A percentile compares a stretch with the other conserved stretches of the same genome.
Evolutionary conservation across 2,888 invertebrate species (phyloP).

Genomic region (Seira ritae): DNA sequence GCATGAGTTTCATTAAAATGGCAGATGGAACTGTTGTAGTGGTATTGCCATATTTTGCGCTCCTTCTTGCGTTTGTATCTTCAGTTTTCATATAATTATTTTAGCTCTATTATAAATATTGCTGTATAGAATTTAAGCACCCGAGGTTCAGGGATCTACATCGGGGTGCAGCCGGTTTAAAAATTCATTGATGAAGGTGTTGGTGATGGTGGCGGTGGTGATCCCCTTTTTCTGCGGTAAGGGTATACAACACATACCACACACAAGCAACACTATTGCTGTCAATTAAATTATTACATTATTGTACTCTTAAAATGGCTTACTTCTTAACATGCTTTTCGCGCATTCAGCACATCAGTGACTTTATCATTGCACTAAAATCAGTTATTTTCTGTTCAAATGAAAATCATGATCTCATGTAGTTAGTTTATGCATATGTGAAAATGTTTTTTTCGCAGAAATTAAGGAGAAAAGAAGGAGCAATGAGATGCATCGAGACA

Average conservation of each 20-base stretch:
- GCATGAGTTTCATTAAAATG: no score
- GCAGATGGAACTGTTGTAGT: no score
- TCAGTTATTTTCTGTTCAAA: no score
- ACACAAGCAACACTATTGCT: conserved; percentile 17
- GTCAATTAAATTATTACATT: background rate
- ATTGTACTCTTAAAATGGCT: conserved; percentile 7
- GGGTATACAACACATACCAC: conserved; percentile 28
- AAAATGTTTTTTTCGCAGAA: conserved; percentile 50
- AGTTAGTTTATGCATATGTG: no score
- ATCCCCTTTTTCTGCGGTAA: conserved; percentile 39
- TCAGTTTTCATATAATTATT: background rate
- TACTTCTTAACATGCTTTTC: conserved; percentile 39
- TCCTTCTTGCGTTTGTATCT: background rate
- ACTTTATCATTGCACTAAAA: no score
- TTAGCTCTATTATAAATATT: conserved; percentile 55
- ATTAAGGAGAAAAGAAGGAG: conserved; percentile 71
- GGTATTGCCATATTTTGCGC: no score
- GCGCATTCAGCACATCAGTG: conserved; percentile 14
- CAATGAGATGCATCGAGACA: conserved; percentile 80
- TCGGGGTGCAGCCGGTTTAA: conserved; percentile 60
- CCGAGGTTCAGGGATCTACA: conserved; percentile 61
- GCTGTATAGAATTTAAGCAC: conserved; percentile 58
- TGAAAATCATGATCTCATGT: no score
- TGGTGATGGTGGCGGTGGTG: conserved; percentile 45
- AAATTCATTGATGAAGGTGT: conserved; percentile 50